Base-by-base conservation (phyloP, 2,888 invertebrate species). In the Cenopis cana region DNA sequence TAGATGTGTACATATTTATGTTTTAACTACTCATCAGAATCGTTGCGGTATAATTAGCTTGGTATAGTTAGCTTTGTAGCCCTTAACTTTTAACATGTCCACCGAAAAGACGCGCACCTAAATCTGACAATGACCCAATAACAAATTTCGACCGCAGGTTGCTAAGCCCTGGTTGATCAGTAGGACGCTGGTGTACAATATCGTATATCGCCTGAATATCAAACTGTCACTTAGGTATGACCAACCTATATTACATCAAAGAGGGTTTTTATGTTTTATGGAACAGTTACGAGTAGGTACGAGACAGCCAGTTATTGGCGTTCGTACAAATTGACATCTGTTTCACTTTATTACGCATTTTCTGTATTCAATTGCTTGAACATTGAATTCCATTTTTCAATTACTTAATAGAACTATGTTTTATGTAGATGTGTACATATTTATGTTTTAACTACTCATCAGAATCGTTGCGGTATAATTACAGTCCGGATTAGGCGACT, bases 281-380 rank as follows among this genome's bases (percentile, higher is more conserved):
- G 36, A 52, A 10, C 62, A 20, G 5, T n/a, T 24, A n/a, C n/a
- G n/a, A n/a, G n/a, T n/a, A 46, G 6, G 6, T 18, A 36, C 33
- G 18, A 20, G 36, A 52, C 36, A 18, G 64, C 38, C 38, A 33
- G 62, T 50, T 64, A n/a, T 52, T 10, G 20, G 29, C 52, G 20
- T 10, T 64, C 20, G 52, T 20, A 5, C 36, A 52, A 52, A 52
- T 64, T 52, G 52, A 64, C 62, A 6, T 20, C 14, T 64, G 38
- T 38, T 52, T 64, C 36, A 52, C 12, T 64, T 20, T 20, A 24
- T 52, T 38, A 64, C 20, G 38, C 49, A 14, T 20, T 64, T 38
- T 52, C 50, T 33, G 18, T 12, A 33, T 29, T 9, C 46, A 29
- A 29, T 61, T 29, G 11, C 17, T 5, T 33, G 18, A 17, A 18